phyloP scores from a whole-genome alignment of 2,113 vertebrate species.

The Zeus faber region DNA sequence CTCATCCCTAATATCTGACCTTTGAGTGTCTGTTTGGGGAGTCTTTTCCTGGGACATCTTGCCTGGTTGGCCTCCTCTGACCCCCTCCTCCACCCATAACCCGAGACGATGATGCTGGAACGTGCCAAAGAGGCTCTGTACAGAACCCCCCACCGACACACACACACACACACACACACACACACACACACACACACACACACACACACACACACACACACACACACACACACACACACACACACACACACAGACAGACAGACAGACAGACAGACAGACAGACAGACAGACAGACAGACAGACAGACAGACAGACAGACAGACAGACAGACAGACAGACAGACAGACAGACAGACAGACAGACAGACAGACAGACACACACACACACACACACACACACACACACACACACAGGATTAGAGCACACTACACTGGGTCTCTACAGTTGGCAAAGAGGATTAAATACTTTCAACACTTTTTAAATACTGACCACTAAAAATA shows the following conservation, averaged over 20 bases:
- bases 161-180: neutral
- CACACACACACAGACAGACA: conserved; percentile 20
- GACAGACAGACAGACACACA: conserved; percentile 21
- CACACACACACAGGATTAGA: conserved; percentile 53
- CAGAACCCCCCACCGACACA: conserved; percentile 17
- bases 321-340: neutral
- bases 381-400: conserved; percentile 22
- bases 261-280: conserved; percentile 1
- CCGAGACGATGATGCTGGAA: conserved; percentile 75
- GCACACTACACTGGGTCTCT: conserved; percentile 45
- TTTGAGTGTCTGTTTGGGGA: conserved; percentile 86
- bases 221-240: conserved; percentile 27
- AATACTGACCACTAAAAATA: no score
- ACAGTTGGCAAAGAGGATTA: conserved; percentile 60
- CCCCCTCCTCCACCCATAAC: conserved; percentile 59
- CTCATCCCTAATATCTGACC: no score
- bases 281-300: conserved; percentile 21
- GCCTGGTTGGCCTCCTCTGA: conserved; percentile 75
- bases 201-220: conserved; percentile 24
- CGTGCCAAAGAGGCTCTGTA: conserved; percentile 89
- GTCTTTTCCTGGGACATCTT: conserved; percentile 83
- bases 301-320: conserved; percentile 20
- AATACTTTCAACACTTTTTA: conserved; percentile 59
- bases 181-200: conserved; percentile 4
- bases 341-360: conserved; percentile 1